Base-by-base conservation (phyloP, 23 tunicate genomes). In the Botrylloides violaceus region DNA sequence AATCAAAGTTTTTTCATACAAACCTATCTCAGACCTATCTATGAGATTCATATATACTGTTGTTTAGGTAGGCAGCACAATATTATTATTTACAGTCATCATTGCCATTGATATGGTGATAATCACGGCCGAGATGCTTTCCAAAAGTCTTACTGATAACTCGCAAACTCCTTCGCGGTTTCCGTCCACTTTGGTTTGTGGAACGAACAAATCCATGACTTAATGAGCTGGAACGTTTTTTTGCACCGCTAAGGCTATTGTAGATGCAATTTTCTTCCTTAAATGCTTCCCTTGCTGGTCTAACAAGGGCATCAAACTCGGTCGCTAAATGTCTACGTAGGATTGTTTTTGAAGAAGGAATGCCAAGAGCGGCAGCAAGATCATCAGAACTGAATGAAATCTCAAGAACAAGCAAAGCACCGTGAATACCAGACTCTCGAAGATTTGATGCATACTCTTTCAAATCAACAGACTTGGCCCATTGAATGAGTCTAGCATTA, bases 271-370 rank as follows among this genome's bases (percentile, higher is more conserved):
- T 68, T 43, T 68, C 74, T 68, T 68, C 74, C 37, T 23, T 1
- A 37, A 68, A 68, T 22, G 74, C 25, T 9, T 38, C 74, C 58
- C 74, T 70, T 0, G 96, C 96, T 3, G 82, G 71, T 36, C 57
- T 71, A 3, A 88, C 88, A 30, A 88, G 50, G 37, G 96, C 48
- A 22, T 88, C 96, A 58, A 82, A 77, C 70, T 88, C 96, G 19
- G 96, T 83, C 19, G 96, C 88, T 9, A 88, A 70, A 73, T 88
- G 96, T 72, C 96, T 49, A 36, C 96, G 65, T 4, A 88, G 75
- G 34, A 86, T 78, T 5, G 96, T 76, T 72, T 88, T 88, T 70
- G 86, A 76, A 24, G 79, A 71, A 1, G 96, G 96, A 34, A 88
- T 88, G 9, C 96, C 88, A 28, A 88, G 66, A 3, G 88, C 84